phyloP scores from a whole-genome alignment of 2,888 invertebrate genomes.

The Plebejus argus region DNA sequence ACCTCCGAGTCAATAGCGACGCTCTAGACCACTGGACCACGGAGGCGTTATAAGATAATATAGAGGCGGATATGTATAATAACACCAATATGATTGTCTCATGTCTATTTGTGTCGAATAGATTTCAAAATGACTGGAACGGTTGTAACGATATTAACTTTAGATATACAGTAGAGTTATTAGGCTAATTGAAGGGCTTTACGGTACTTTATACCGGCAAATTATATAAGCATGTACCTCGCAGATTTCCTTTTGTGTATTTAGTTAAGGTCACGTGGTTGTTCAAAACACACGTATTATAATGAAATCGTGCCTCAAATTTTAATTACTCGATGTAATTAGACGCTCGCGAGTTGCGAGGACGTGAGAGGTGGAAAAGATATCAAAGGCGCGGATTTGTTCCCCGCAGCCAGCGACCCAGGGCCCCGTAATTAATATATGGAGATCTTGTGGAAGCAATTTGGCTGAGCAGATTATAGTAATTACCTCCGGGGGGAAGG shows the following conservation, averaged over 20 bases:
- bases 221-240: neutral
- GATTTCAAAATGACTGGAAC: no score
- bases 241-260: neutral
- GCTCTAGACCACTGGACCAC: no score
- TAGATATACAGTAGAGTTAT: no score
- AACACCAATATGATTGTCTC: no score
- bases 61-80: no score
- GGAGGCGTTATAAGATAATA: no score
- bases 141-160: no score
- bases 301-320: neutral
- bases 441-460: conserved; percentile 10
- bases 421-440: conserved; percentile 1
- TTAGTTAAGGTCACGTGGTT: neutral
- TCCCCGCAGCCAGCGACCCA: neutral
- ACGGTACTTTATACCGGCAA: no score
- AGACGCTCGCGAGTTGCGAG: neutral
- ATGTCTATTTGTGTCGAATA: no score
- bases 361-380: neutral
- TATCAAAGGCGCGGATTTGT: conserved; percentile 5
- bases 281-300: neutral
- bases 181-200: no score
- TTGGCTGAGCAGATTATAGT: conserved; percentile 21
- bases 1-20: no score
- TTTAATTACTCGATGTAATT: neutral
- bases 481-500: neutral